Evolutionary conservation across 2,113 vertebrate species (phyloP).

Genomic region (Psephotus haematonotus): DNA sequence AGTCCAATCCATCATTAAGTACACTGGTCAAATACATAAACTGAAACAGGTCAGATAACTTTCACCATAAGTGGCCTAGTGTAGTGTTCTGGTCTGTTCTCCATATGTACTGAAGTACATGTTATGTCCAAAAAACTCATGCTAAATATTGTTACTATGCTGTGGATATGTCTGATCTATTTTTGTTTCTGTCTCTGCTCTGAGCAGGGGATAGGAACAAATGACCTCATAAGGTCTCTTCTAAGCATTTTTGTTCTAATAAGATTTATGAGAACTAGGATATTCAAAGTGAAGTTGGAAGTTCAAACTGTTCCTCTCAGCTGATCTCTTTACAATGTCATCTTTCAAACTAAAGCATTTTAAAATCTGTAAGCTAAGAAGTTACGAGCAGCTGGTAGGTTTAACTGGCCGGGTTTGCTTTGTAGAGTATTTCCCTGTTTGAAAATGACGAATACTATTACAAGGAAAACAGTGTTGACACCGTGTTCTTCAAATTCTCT

Average conservation of each 20-base stretch:
- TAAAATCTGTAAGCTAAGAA: background rate
- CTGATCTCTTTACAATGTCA: background rate
- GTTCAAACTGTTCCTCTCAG: background rate
- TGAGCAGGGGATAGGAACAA: background rate
- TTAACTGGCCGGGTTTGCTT: background rate
- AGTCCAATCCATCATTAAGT: background rate
- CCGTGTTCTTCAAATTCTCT: background rate
- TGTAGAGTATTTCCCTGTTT: background rate
- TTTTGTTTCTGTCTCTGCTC: background rate
- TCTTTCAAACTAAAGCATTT: background rate
- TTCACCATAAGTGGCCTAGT: background rate
- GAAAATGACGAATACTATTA: background rate
- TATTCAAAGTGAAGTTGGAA: background rate
- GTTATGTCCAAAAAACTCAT: background rate
- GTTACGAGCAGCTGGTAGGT: background rate
- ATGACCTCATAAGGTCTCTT: background rate
- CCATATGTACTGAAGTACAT: background rate
- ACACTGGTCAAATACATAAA: background rate
- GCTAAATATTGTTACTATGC: background rate
- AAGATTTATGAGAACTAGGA: background rate
- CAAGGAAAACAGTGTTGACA: background rate
- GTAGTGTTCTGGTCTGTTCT: background rate
- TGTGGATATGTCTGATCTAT: background rate
- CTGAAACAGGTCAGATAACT: background rate
- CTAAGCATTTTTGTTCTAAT: background rate